Conservation (phyloP, 2,888 invertebrate species). For the Meta bourneti region DNA sequence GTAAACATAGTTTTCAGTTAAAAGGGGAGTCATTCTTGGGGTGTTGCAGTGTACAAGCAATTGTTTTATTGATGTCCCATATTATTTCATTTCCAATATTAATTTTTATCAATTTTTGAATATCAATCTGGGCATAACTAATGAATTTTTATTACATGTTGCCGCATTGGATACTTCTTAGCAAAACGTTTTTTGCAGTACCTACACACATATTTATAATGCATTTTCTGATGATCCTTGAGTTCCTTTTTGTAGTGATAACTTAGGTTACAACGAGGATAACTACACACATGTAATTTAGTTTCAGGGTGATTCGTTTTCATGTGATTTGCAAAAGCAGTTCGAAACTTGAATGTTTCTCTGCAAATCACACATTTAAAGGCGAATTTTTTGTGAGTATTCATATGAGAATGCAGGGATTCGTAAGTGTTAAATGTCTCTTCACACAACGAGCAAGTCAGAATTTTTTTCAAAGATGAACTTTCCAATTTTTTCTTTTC, state of each 20-base stretch:
- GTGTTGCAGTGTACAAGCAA: neutral
- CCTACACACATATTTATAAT: slow-evolving; percentile 33
- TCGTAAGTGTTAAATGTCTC: neutral
- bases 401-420: neutral
- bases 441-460: neutral
- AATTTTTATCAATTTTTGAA: neutral
- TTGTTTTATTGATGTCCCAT: no score
- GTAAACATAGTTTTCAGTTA: neutral
- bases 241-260: neutral
- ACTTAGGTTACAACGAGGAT: slow-evolving; percentile 21
- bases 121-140: neutral
- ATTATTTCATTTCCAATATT: neutral
- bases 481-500: neutral
- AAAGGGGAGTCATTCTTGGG: neutral
- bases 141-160: slow-evolving; percentile 23
- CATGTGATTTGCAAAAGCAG: neutral
- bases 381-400: neutral
- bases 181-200: slow-evolving; percentile 21
- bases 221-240: slow-evolving; percentile 8
- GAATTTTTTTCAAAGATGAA: neutral
- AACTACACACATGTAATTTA: neutral
- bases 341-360: neutral
- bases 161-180: neutral
- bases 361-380: slow-evolving; percentile 17
- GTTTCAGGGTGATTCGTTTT: slow-evolving; percentile 7